These are phyloP conservation scores for Trichomycterus rosablanca DNA, from an alignment of 2,113 vertebrate genomes.

Conservation along the genomic window DNA sequence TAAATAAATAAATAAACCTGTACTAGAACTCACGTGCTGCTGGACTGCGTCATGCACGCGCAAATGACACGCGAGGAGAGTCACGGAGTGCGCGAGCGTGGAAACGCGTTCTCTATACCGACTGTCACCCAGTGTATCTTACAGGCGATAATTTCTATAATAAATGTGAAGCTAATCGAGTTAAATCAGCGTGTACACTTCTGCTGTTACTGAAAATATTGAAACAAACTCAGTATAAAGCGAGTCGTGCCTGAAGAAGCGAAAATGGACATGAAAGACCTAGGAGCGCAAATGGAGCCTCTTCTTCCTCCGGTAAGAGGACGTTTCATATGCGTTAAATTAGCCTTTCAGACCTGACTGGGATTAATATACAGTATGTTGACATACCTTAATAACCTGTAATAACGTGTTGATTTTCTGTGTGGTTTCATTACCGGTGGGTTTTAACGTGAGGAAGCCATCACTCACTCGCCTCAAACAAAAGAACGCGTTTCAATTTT, in stretches of 20 bases:
- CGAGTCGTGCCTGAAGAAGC: constrained; percentile 27
- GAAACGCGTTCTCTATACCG: neutral
- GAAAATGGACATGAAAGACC: constrained; percentile 85
- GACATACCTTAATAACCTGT: neutral
- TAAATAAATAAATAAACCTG: too few species aligned
- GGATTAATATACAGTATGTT: neutral
- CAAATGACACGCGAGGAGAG: constrained; percentile 37
- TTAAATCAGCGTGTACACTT: constrained; percentile 13
- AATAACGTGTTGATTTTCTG: neutral
- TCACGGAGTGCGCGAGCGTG: constrained; percentile 19
- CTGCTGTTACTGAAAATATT: neutral
- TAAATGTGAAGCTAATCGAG: constrained; percentile 40
- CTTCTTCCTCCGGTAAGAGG: constrained; percentile 85
- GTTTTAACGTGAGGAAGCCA: neutral
- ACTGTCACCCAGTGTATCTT: constrained; percentile 9
- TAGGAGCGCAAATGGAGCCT: constrained; percentile 96
- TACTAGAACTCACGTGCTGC: constrained; percentile 44
- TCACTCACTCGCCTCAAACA: constrained; percentile 10
- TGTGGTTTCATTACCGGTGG: neutral
- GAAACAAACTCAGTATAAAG: neutral
- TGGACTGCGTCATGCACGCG: constrained; percentile 41
- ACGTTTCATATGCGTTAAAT: neutral
- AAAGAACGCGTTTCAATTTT: constrained; percentile 24
- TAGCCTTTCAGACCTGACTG: neutral
- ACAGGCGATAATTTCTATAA: constrained; percentile 32